Evolutionary conservation across 2,888 invertebrate genomes (phyloP).

Genomic region (Pteria penguin): DNA sequence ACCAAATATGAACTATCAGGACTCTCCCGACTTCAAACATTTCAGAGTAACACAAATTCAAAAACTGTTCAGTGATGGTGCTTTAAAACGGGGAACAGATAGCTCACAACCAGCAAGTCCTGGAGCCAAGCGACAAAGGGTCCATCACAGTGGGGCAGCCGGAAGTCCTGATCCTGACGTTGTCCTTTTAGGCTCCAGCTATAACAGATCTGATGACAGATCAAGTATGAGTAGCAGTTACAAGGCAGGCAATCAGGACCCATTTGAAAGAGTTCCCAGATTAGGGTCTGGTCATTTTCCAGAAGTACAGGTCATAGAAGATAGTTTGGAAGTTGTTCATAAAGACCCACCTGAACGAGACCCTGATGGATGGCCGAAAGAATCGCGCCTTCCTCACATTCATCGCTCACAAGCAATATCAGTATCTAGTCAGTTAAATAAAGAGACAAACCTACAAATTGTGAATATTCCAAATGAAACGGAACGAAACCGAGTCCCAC

Average conservation of each 20-base stretch:
- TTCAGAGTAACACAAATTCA: constrained; percentile 46
- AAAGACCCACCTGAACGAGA: constrained; percentile 36
- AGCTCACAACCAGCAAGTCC: constrained; percentile 34
- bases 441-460: constrained; percentile 41
- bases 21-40: constrained; percentile 48
- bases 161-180: constrained; percentile 18
- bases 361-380: constrained; percentile 21
- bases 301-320: constrained; percentile 39
- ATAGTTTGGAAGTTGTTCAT: constrained; percentile 47
- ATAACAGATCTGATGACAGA: constrained; percentile 34
- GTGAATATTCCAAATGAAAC: constrained; percentile 36
- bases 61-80: constrained; percentile 35
- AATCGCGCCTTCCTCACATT: constrained; percentile 20
- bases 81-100: constrained; percentile 34
- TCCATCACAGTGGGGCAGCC: constrained; percentile 11
- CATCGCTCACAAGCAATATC: constrained; percentile 42
- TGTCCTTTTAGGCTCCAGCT: constrained; percentile 4
- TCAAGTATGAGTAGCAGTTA: constrained; percentile 38
- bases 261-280: constrained; percentile 38
- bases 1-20: constrained; percentile 43
- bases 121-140: constrained; percentile 35
- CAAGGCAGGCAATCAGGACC: constrained; percentile 16
- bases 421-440: constrained; percentile 41
- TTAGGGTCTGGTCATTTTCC: constrained; percentile 18
- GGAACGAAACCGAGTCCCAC: neutral